phyloP scores from a whole-genome alignment of 2,797 vertebrate genomes.

The Salarias fasciatus region DNA sequence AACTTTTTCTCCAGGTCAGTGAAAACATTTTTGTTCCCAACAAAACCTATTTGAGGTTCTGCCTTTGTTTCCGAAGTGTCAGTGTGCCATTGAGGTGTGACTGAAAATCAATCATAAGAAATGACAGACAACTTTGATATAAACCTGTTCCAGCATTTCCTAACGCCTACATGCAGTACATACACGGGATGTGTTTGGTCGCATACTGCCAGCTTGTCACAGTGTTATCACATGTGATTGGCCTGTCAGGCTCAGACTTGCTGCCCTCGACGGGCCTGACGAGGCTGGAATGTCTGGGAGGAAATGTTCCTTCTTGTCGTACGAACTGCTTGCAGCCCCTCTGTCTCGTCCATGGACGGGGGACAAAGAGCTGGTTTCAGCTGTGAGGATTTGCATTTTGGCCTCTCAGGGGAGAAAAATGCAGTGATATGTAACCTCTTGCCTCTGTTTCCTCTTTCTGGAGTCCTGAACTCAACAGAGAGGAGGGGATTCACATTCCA shows the following conservation, averaged over 20 bases:
- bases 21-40: conserved; percentile 2
- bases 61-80: not conserved
- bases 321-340: conserved; percentile 3
- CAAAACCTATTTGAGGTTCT: no score
- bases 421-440: conserved; percentile 9
- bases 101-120: conserved; percentile 1
- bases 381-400: not conserved
- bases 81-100: not conserved
- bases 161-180: conserved; percentile 8
- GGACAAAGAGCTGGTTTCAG: not conserved
- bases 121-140: conserved; percentile 16
- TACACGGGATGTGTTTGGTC: not conserved
- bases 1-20: conserved; percentile 16
- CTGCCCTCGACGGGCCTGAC: not conserved
- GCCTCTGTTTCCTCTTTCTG: conserved; percentile 15
- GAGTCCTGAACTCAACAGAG: not conserved
- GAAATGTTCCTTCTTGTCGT: conserved; percentile 18
- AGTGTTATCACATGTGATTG: conserved; percentile 42
- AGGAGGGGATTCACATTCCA: conserved; percentile 43
- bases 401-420: not conserved
- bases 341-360: not conserved
- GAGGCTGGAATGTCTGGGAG: conserved; percentile 28
- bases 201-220: conserved; percentile 25
- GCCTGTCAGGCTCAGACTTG: conserved; percentile 40
- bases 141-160: conserved; percentile 2